A percentile compares a stretch with the other conserved stretches of the same genome.
Conservation (phyloP, 2,888 invertebrate species). For the Harpalus rubripes region DNA sequence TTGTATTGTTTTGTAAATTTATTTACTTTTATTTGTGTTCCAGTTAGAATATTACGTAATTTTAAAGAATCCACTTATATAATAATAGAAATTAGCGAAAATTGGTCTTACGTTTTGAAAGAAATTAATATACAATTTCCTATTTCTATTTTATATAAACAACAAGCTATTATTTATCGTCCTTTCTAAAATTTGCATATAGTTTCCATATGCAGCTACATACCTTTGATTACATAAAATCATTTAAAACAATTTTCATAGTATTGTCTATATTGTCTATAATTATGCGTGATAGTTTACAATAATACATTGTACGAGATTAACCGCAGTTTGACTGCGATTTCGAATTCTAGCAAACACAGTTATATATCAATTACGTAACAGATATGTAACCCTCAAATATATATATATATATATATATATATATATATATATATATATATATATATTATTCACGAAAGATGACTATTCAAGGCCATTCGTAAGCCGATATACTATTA, state of each 20-base stretch:
- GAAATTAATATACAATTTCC: background rate
- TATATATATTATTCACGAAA: no score
- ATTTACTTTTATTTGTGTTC: background rate
- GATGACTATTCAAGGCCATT: no score
- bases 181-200: background rate
- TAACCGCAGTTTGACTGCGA: no score
- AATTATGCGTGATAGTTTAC: background rate
- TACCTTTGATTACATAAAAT: background rate
- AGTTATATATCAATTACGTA: no score
- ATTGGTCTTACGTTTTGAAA: background rate
- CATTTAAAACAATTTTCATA: background rate
- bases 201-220: background rate
- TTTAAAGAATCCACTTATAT: background rate
- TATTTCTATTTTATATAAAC: background rate
- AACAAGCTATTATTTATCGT: background rate
- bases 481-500: no score
- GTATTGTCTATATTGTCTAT: background rate
- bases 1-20: background rate
- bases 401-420: no score
- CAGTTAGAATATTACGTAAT: background rate
- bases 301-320: no score
- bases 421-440: no score
- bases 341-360: no score
- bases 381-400: no score
- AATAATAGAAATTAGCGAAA: background rate